These are phyloP conservation scores for Trachelus troglodyta DNA, from an alignment of 2,888 invertebrate genomes.

Conservation along the genomic window DNA sequence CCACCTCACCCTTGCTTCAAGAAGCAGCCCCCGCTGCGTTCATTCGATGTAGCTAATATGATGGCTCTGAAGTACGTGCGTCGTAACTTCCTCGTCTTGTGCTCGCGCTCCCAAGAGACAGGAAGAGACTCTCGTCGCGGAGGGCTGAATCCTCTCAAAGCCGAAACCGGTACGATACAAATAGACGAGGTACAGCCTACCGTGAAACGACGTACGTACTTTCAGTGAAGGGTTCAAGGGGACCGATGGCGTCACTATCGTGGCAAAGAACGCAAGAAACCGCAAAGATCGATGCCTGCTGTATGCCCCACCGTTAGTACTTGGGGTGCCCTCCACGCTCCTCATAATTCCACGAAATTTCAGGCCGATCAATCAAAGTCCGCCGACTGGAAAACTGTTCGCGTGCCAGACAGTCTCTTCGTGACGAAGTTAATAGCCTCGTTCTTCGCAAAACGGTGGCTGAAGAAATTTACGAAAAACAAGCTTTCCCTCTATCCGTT, in stretches of 20 bases:
- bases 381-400: conserved; percentile 34
- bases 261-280: neutral
- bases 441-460: conserved; percentile 1
- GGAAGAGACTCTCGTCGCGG: neutral
- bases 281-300: neutral
- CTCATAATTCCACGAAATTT: conserved; percentile 31
- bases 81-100: neutral
- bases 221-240: neutral
- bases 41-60: neutral
- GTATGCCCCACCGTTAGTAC: neutral
- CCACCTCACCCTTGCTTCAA: neutral
- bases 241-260: neutral
- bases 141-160: neutral
- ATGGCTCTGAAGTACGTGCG: neutral
- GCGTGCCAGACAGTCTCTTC: conserved; percentile 35
- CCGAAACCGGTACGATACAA: neutral
- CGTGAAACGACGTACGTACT: neutral
- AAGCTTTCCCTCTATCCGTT: conserved; percentile 9
- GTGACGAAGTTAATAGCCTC: conserved; percentile 43
- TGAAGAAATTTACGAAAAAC: conserved; percentile 41
- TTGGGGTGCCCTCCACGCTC: neutral
- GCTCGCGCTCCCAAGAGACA: neutral
- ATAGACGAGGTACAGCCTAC: neutral
- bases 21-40: neutral
- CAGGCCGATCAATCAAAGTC: conserved; percentile 44